Conservation (phyloP, 2,113 vertebrate species). For the Perca fluviatilis region DNA sequence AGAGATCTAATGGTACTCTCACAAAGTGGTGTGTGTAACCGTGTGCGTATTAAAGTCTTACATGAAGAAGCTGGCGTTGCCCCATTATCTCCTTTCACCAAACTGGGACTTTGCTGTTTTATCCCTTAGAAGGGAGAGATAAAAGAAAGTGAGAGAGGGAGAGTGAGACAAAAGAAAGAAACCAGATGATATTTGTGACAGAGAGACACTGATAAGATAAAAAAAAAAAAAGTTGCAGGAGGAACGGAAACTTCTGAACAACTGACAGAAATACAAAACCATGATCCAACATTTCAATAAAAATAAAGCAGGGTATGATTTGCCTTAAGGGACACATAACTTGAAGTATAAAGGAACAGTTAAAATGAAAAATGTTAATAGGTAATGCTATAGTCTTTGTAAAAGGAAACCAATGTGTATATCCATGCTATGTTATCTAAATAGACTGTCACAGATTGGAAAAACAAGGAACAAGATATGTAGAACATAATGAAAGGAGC, state of each 20-base stretch:
- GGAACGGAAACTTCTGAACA: neutral
- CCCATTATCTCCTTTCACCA: slow-evolving; percentile 7
- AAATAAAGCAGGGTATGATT: neutral
- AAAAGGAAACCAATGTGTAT: neutral
- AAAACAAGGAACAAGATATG: neutral
- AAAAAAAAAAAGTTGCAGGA: neutral
- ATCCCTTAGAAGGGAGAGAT: slow-evolving; percentile 11
- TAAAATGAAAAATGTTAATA: neutral
- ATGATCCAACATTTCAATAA: neutral
- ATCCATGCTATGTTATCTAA: neutral
- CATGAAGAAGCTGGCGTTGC: neutral
- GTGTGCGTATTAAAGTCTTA: slow-evolving; percentile 14
- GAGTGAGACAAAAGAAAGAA: neutral
- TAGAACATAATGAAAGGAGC: too few species aligned
- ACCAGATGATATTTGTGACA: neutral
- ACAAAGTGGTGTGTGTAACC: neutral
- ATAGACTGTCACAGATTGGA: neutral
- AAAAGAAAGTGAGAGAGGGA: neutral
- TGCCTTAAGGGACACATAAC: neutral
- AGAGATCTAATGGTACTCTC: neutral
- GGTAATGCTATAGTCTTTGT: neutral
- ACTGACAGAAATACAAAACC: neutral
- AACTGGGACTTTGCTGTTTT: neutral
- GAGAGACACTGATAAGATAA: neutral
- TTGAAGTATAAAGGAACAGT: neutral